Base-by-base conservation (phyloP, 2,113 vertebrate genomes). In the Nannobrachium achirus region DNA sequence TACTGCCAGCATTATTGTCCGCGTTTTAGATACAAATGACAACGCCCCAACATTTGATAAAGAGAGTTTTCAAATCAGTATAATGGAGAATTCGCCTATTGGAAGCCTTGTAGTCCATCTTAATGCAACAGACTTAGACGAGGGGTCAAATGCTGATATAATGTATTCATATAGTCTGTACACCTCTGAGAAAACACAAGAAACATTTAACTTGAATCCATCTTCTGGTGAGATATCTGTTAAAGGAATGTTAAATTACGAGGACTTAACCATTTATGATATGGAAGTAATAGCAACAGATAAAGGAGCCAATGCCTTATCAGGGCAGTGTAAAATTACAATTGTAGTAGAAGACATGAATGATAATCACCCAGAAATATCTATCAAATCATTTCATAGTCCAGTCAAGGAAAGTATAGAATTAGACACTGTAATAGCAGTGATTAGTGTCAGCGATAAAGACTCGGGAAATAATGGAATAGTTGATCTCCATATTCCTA, bases 281-380 rank as follows among this genome's bases (percentile, higher is more conserved):
- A 91, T 93, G 78, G 89, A 89, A 44, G 70, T 93, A 7, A 79
- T 84, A 55, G 91, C 89, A 0, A 79, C 66, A 8, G 91, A 93
- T 19, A 88, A 83, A 18, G 92, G 89, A 46, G 33, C 5, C 0
- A 83, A 75, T 2, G 52, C 74, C 7, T 86, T 93, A 76, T 85
- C 89, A 0, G 91, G 91, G 6, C 91, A 93, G 13, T 93, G 92
- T 69, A 93, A 71, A 59, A 51, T 94, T 19, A 78, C 82, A 4
- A 73, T 94, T n/a, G 55, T 83, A 25, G 69, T 94, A 0, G 59
- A 78, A 38, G 93, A 94, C 60, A 75, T 89, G 75, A 94, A 94
- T 56, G 93, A 93, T 41, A 93, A 92, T 44, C 78, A 77, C 1
- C 92, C 93, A 7, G 85, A 90, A 82, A 69, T 94, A 65, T 78